Evolutionary conservation across 2,113 vertebrate genomes (phyloP).

Genomic region (Axis porcinus): DNA sequence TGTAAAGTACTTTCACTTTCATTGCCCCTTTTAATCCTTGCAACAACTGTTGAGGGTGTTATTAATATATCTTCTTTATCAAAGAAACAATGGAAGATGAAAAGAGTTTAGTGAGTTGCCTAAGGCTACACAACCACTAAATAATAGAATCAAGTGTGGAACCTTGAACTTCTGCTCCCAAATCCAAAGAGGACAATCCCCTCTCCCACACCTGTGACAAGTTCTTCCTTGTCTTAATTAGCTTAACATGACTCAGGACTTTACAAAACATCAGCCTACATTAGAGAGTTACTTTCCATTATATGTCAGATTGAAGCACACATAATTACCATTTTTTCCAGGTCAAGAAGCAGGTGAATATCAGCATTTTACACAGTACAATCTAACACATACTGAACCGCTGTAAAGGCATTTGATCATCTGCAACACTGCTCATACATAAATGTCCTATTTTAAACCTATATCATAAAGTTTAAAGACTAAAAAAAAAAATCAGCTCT

Average conservation of each 20-base stretch:
- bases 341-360: not conserved
- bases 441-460: not conserved
- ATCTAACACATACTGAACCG: not conserved
- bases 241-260: not conserved
- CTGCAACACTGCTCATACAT: not conserved
- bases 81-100: not conserved
- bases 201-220: not conserved
- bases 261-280: not conserved
- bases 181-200: not conserved
- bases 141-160: not conserved
- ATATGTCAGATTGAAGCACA: not conserved
- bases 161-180: not conserved
- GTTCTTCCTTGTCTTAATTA: not conserved
- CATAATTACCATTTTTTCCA: not conserved
- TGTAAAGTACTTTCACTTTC: slow-evolving; percentile 48
- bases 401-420: not conserved
- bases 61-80: slow-evolving; percentile 15
- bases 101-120: not conserved
- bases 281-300: not conserved
- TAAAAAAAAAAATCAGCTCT: not conserved
- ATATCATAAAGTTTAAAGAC: not conserved
- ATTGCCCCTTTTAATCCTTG: slow-evolving; percentile 5
- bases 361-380: not conserved
- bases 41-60: slow-evolving; percentile 5
- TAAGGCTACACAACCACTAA: not conserved